phyloP scores from a whole-genome alignment of 2,888 invertebrate genomes.

The Acrobasis consociella region DNA sequence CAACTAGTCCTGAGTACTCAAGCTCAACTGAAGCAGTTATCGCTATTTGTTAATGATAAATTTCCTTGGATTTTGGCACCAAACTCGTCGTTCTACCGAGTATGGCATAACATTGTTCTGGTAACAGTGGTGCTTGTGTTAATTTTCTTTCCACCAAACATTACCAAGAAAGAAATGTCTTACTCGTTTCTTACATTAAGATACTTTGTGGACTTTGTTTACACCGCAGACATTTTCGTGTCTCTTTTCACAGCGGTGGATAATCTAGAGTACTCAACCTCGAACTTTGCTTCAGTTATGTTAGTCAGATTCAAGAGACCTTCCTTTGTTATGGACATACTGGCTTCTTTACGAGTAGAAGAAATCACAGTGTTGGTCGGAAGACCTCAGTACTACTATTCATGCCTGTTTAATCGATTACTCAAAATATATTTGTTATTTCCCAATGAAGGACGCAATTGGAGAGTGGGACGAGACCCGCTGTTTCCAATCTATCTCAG shows the following conservation, averaged over 20 bases:
- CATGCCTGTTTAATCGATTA: slow-evolving; percentile 45
- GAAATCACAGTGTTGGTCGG: slow-evolving; percentile 43
- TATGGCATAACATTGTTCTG: slow-evolving; percentile 57
- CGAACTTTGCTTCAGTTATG: slow-evolving; percentile 53
- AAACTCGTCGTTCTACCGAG: slow-evolving; percentile 48
- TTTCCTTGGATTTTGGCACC: slow-evolving; percentile 67
- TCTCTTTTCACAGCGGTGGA: slow-evolving; percentile 55
- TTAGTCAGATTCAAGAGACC: slow-evolving; percentile 57
- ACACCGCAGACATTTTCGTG: slow-evolving; percentile 55
- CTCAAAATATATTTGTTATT: slow-evolving; percentile 51
- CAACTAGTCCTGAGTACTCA: slow-evolving; percentile 63
- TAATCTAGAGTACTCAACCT: slow-evolving; percentile 40
- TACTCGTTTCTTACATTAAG: slow-evolving; percentile 53
- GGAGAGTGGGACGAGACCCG: slow-evolving; percentile 24
- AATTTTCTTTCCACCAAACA: slow-evolving; percentile 54
- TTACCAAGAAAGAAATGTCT: slow-evolving; percentile 40
- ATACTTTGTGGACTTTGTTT: slow-evolving; percentile 55
- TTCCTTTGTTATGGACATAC: slow-evolving; percentile 55
- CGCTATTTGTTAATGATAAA: slow-evolving; percentile 54
- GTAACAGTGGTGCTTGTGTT: slow-evolving; percentile 53
- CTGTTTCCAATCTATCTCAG: background rate
- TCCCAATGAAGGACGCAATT: slow-evolving; percentile 22
- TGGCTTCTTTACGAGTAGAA: slow-evolving; percentile 59
- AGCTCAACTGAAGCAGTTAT: slow-evolving; percentile 51
- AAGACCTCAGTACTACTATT: slow-evolving; percentile 40